phyloP scores from a whole-genome alignment of 64 coral and sea anemone genomes.

The Actinia equina region DNA sequence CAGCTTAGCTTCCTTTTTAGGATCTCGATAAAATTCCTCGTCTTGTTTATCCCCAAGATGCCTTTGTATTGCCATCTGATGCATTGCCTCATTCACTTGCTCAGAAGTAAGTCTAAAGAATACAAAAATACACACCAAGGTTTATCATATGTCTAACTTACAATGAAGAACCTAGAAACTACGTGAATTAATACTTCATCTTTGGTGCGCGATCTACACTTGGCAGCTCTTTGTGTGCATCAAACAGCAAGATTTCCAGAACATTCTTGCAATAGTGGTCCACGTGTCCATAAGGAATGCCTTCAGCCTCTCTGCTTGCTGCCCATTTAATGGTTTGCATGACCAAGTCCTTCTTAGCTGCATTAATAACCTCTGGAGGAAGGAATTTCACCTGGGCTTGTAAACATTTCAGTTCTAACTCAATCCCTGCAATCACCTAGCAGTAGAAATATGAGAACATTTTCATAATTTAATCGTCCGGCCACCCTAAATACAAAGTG shows the following conservation, averaged over 20 bases:
- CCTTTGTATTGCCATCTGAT: background rate
- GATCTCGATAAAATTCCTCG: conserved; percentile 16
- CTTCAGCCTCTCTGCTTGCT: background rate
- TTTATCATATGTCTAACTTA: too few relatives aligned
- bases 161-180: too few relatives aligned
- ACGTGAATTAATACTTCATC: background rate
- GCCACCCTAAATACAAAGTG: too few relatives aligned
- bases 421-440: conserved; percentile 30
- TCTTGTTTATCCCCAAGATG: conserved; percentile 13
- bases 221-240: background rate
- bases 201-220: background rate
- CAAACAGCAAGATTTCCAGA: background rate
- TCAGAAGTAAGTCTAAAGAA: background rate
- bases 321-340: conserved; percentile 21
- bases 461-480: too few relatives aligned
- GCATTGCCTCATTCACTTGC: conserved; percentile 12
- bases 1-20: conserved; percentile 11
- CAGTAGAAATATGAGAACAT: background rate
- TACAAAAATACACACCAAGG: too few relatives aligned
- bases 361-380: background rate
- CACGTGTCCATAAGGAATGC: background rate
- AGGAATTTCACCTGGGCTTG: conserved; percentile 8
- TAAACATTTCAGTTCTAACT: background rate
- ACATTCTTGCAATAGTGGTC: conserved; percentile 27
- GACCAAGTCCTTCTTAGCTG: background rate